Evolutionary conservation across 2,113 vertebrate genomes (phyloP).

Genomic region (Athene noctua): DNA sequence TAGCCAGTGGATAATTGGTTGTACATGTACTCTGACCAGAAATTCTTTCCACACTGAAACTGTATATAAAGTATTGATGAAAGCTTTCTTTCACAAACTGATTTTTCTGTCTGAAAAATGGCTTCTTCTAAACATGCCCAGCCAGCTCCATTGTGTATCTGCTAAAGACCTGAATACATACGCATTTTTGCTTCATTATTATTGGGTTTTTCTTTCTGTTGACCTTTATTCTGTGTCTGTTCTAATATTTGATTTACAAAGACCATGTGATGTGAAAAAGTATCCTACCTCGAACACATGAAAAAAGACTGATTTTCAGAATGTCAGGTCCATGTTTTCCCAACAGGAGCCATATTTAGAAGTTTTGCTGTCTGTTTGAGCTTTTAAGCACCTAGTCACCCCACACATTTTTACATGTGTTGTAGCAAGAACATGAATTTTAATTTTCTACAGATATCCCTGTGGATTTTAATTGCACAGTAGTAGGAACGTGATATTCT

Average conservation of each 20-base stretch:
- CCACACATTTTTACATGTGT: not conserved
- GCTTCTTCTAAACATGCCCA: not conserved
- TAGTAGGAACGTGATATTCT: not conserved
- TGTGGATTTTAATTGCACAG: not conserved
- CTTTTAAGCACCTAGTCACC: not conserved
- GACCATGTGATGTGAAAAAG: not conserved
- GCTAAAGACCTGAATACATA: not conserved
- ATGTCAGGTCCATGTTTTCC: fast-evolving
- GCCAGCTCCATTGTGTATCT: not conserved
- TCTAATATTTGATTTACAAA: not conserved
- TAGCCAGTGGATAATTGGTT: not conserved
- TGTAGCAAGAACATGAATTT: not conserved
- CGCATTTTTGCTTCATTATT: not conserved
- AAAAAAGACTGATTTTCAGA: not conserved
- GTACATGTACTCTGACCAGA: not conserved
- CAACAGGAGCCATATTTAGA: not conserved
- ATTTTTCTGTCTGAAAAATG: not conserved
- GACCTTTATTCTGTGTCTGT: not conserved
- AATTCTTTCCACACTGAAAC: not conserved
- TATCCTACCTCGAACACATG: not conserved
- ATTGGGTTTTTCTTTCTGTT: not conserved
- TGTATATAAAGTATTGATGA: not conserved
- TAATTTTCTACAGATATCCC: not conserved
- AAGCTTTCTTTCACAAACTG: not conserved
- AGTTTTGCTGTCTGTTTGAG: not conserved